These are phyloP conservation scores for Macropus fuliginosus DNA, from an alignment of 2,797 vertebrate species.

Conservation along the genomic window DNA sequence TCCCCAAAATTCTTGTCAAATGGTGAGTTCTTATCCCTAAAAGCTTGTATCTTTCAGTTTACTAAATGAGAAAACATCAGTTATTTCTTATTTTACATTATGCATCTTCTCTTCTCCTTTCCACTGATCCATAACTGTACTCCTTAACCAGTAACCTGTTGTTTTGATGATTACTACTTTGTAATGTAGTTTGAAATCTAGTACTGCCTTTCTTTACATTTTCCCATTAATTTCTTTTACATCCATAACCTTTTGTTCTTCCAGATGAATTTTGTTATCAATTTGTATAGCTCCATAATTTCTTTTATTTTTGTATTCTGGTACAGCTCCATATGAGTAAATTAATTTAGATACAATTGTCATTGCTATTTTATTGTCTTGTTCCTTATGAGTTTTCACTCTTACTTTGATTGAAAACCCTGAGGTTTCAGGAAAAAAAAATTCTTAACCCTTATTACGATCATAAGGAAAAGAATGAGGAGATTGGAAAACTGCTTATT, in stretches of 20 bases:
- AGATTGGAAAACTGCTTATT: background rate
- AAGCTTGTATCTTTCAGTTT: no score
- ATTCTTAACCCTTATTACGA: background rate
- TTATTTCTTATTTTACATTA: no score
- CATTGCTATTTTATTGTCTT: background rate
- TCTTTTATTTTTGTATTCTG: background rate
- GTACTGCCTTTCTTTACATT: no score
- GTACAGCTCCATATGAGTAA: background rate
- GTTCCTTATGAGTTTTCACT: background rate
- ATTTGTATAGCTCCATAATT: background rate
- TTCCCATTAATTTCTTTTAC: no score
- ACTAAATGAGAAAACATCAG: no score
- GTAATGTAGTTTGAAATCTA: no score
- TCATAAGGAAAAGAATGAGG: background rate
- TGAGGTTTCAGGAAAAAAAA: background rate
- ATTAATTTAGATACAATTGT: background rate
- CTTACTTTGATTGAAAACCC: background rate
- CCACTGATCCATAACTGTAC: no score
- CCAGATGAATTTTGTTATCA: background rate
- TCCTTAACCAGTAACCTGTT: no score
- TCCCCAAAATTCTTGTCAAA: no score
- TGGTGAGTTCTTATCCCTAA: no score
- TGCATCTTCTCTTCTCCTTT: no score
- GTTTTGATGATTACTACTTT: no score
- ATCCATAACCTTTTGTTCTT: background rate